These are phyloP conservation scores for Halictus rubicundus DNA, from an alignment of 1,140 invertebrate genomes.

Conservation along the genomic window DNA sequence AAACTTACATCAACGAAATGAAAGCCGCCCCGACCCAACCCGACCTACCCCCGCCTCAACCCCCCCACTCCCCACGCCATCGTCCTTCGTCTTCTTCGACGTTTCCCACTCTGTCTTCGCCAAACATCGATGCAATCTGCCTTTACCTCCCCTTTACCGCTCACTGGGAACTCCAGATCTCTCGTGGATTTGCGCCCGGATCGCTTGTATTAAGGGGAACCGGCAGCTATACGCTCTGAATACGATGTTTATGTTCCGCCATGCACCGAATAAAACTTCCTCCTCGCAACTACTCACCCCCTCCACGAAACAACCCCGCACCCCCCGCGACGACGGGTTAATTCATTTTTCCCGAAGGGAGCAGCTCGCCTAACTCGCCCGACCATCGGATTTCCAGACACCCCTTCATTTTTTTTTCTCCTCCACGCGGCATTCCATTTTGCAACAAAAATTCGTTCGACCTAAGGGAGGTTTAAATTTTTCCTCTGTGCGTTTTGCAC, in stretches of 20 bases:
- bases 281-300: no score
- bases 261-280: neutral
- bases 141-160: slow-evolving; percentile 18
- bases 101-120: neutral
- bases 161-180: slow-evolving; percentile 17
- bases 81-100: neutral
- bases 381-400: no score
- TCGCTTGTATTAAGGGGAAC: neutral
- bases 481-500: no score
- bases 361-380: no score
- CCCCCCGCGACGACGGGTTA: no score
- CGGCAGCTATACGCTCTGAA: neutral
- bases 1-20: slow-evolving; percentile 77
- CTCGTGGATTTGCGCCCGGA: slow-evolving; percentile 15
- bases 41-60: no score
- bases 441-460: no score
- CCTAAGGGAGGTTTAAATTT: no score
- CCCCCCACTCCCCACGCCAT: neutral
- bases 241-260: neutral
- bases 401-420: no score
- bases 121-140: slow-evolving; percentile 15
- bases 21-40: slow-evolving; percentile 57
- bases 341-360: no score
- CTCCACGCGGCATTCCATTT: no score
- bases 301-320: no score